These are phyloP conservation scores for Penaeus monodon DNA, from an alignment of 2,888 invertebrate genomes.

Conservation along the genomic window DNA sequence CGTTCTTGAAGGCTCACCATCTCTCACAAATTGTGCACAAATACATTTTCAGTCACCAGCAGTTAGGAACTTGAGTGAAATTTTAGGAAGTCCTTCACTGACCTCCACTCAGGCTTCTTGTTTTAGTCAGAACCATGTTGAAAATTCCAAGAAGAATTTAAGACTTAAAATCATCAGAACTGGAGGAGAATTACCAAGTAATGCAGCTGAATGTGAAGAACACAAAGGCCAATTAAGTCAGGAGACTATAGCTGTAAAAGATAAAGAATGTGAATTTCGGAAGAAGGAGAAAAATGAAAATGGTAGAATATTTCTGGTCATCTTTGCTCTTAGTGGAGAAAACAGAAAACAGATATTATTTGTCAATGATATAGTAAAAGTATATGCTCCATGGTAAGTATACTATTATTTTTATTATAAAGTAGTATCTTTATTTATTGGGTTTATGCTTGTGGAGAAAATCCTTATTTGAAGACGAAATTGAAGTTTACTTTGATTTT, in stretches of 20 bases:
- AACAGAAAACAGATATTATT: neutral
- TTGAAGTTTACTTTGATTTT: no score
- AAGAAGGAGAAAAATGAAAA: neutral
- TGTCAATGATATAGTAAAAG: conserved; percentile 21
- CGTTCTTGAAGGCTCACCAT: no score
- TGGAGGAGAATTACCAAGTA: conserved; percentile 7
- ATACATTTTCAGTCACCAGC: conserved; percentile 6
- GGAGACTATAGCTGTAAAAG: neutral
- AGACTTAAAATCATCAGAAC: conserved; percentile 7
- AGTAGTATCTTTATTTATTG: no score
- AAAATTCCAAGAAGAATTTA: conserved; percentile 9
- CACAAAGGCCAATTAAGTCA: neutral
- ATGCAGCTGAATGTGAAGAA: conserved; percentile 26
- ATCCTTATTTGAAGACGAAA: no score
- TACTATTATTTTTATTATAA: neutral
- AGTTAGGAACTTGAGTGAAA: conserved; percentile 22
- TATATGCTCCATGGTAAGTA: conserved; percentile 36
- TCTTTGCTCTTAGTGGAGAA: conserved; percentile 24
- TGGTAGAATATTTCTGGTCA: conserved; percentile 17
- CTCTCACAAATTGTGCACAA: neutral
- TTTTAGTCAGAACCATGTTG: neutral
- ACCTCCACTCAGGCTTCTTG: neutral
- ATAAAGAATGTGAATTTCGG: neutral
- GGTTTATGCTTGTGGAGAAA: no score
- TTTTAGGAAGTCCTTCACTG: conserved; percentile 22